Percentiles rank a stretch among this genome's conserved stretches.
Evolutionary conservation across 2,797 vertebrate genomes (phyloP).

Genomic region (Rhinophrynus dorsalis): DNA sequence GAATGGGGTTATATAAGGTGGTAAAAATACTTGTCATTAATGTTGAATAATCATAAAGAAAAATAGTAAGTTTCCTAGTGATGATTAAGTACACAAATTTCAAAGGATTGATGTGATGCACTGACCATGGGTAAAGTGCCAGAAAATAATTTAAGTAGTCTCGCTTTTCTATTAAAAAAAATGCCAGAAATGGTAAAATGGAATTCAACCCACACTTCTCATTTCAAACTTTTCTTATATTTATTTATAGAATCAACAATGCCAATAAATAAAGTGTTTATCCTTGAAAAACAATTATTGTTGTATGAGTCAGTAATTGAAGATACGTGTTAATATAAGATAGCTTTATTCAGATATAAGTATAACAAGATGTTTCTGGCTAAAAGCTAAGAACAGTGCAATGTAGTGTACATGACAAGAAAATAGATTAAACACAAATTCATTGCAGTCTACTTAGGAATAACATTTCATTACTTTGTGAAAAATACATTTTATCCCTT

Average conservation of each 20-base stretch:
- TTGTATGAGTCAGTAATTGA: slow-evolving; percentile 27
- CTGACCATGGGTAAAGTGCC: too few species aligned
- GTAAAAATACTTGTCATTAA: too few species aligned
- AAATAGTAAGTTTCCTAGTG: too few species aligned
- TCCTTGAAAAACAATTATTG: slow-evolving; percentile 4
- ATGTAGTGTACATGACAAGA: slow-evolving; percentile 7
- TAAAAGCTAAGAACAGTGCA: slow-evolving; percentile 16
- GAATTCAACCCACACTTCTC: too few species aligned
- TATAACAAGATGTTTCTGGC: slow-evolving; percentile 10
- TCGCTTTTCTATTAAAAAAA: too few species aligned
- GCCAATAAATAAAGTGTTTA: slow-evolving; percentile 13
- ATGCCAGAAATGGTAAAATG: too few species aligned
- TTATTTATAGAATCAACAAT: slow-evolving; percentile 7
- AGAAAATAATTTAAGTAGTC: too few species aligned
- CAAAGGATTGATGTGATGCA: too few species aligned
- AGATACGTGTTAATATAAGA: slow-evolving; percentile 20
- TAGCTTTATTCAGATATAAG: slow-evolving; percentile 20
- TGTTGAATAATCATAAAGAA: too few species aligned
- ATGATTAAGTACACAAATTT: too few species aligned
- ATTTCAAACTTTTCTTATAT: neutral
- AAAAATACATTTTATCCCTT: neutral
- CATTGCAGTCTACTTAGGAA: slow-evolving; percentile 6
- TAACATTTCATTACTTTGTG: neutral
- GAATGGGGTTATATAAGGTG: too few species aligned
- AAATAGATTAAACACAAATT: neutral